phyloP scores from a whole-genome alignment of 2,113 vertebrate genomes.

The Crotalus helleri region DNA sequence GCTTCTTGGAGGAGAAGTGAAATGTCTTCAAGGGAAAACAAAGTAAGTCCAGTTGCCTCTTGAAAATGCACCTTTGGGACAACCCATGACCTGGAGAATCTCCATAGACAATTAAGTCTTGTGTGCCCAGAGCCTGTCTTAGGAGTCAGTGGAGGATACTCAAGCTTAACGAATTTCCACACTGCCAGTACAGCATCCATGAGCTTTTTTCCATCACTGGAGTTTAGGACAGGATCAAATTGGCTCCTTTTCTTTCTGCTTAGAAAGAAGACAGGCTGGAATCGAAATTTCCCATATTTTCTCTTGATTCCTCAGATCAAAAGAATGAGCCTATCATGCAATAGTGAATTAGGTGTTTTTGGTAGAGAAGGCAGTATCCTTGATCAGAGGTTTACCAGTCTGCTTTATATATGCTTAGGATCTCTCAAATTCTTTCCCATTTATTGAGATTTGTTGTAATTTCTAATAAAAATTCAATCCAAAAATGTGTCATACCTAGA shows the following conservation, averaged over 20 bases:
- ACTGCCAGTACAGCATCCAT: background rate
- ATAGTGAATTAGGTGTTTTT: background rate
- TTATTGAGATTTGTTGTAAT: background rate
- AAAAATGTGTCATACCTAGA: background rate
- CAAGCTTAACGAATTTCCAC: background rate
- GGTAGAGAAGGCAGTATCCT: background rate
- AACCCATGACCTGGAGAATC: background rate
- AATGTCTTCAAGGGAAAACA: background rate
- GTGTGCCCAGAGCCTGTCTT: background rate
- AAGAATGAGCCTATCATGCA: background rate
- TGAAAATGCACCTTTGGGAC: background rate
- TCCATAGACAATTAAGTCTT: background rate
- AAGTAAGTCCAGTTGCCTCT: background rate
- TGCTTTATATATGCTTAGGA: background rate
- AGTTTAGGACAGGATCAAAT: background rate
- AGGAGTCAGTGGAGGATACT: background rate
- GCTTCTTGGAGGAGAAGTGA: background rate
- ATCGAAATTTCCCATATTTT: background rate
- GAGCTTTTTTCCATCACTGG: background rate
- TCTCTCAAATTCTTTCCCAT: background rate
- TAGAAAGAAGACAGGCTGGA: background rate
- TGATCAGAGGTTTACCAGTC: background rate
- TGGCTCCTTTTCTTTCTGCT: background rate
- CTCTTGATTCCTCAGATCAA: background rate
- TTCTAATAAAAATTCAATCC: too few species aligned